Conservation (phyloP, 2,797 vertebrate genomes). For the Tympanoctomys barrerae region DNA sequence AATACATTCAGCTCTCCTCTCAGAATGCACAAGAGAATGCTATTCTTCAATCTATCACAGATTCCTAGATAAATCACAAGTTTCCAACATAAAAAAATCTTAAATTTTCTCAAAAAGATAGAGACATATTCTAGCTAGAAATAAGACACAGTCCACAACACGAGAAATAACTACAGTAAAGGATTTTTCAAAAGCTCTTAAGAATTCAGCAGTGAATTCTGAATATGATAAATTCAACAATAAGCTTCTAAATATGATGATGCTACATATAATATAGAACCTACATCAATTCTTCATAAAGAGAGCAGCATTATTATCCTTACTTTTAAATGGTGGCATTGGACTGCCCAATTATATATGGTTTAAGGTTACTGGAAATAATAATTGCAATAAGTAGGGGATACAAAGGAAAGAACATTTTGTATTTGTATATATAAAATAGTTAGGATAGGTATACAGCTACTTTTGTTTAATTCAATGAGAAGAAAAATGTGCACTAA, state of each 20-base stretch:
- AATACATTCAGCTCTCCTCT: background rate
- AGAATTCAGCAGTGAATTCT: constrained; percentile 47
- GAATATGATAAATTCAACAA: background rate
- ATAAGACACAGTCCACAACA: constrained; percentile 15
- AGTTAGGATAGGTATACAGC: no score
- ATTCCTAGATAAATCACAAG: constrained; percentile 5
- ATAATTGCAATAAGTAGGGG: background rate
- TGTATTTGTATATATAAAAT: no score
- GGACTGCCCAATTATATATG: background rate
- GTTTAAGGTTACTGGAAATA: background rate
- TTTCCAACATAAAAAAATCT: background rate
- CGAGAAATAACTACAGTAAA: constrained; percentile 32
- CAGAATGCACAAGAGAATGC: background rate
- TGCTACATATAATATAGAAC: background rate
- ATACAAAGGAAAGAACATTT: no score
- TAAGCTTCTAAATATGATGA: background rate
- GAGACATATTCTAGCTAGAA: background rate
- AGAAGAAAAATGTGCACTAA: no score
- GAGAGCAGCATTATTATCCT: background rate
- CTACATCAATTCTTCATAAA: background rate
- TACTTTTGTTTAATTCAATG: no score
- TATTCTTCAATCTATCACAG: background rate
- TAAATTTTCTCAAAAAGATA: constrained; percentile 48
- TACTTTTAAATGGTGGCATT: background rate
- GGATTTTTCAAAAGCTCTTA: background rate